phyloP scores from a whole-genome alignment of 2,113 vertebrate species.

The Heterotis niloticus region DNA sequence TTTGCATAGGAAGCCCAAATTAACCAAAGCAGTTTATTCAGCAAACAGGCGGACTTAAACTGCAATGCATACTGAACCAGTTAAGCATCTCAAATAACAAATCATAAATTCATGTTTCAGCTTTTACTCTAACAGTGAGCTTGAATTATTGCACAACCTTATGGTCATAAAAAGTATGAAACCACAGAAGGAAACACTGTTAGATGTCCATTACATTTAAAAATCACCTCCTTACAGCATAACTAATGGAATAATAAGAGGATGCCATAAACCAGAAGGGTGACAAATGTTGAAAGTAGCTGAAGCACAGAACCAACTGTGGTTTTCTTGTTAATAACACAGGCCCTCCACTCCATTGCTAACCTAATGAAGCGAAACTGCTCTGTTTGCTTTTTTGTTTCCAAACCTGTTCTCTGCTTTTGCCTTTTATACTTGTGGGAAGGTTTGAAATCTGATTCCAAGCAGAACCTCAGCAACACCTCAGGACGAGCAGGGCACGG shows the following conservation, averaged over 20 bases:
- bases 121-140: background rate
- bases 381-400: slow-evolving; percentile 24
- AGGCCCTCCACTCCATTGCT: slow-evolving; percentile 3
- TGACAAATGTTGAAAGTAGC: background rate
- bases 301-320: slow-evolving; percentile 14
- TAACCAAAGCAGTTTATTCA: too few relatives aligned
- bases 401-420: slow-evolving; percentile 7
- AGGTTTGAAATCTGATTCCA: background rate
- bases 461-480: background rate
- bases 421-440: background rate
- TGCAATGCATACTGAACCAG: background rate
- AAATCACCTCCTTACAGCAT: background rate
- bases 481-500: background rate
- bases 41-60: background rate
- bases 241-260: slow-evolving; percentile 5
- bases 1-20: too few relatives aligned
- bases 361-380: slow-evolving; percentile 17
- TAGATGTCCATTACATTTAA: slow-evolving; percentile 20
- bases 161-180: too few relatives aligned
- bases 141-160: too few relatives aligned
- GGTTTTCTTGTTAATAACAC: background rate
- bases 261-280: background rate
- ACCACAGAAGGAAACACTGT: too few relatives aligned
- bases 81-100: background rate
- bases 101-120: too few relatives aligned